Conservation (phyloP, 1,140 invertebrate genomes). For the Drosophila pectinifera region DNA sequence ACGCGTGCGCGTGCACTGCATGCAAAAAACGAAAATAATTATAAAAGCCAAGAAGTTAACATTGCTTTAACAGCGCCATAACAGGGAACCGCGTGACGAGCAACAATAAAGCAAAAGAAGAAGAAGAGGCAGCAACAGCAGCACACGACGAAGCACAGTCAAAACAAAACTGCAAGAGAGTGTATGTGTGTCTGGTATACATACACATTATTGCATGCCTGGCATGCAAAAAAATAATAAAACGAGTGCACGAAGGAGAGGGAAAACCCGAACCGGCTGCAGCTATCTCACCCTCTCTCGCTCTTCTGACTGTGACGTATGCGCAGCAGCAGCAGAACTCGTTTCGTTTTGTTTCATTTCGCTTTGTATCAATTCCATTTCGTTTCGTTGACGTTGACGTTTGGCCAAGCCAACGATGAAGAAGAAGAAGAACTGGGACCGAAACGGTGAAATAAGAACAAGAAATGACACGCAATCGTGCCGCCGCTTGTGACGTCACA, state of each 20-base stretch:
- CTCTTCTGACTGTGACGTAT: slow-evolving; percentile 62
- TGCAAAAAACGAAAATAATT: slow-evolving; percentile 33
- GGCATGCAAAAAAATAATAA: slow-evolving; percentile 48
- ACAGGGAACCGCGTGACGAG: slow-evolving; percentile 22
- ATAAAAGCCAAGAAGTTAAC: slow-evolving; percentile 39
- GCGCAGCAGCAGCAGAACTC: slow-evolving; percentile 67
- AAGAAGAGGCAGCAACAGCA: background rate
- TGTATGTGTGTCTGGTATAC: slow-evolving; percentile 27
- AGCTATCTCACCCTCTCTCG: slow-evolving; percentile 23
- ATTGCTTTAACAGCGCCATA: slow-evolving; percentile 31
- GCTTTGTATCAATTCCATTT: slow-evolving; percentile 22
- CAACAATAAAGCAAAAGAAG: slow-evolving; percentile 8
- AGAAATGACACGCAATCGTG: slow-evolving; percentile 53
- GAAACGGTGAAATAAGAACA: slow-evolving; percentile 43
- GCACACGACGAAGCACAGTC: slow-evolving; percentile 26
- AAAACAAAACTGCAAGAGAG: slow-evolving; percentile 32
- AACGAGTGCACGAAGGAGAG: slow-evolving; percentile 10
- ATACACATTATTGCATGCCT: slow-evolving; percentile 52
- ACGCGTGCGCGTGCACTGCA: slow-evolving; percentile 75
- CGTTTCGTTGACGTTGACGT: slow-evolving; percentile 44
- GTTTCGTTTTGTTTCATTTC: slow-evolving; percentile 57
- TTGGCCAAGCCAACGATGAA: slow-evolving; percentile 49
- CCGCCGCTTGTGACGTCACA: slow-evolving; percentile 62
- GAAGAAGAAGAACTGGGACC: slow-evolving; percentile 7
- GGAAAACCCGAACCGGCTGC: slow-evolving; percentile 56